Percentiles rank a stretch among this genome's conserved stretches.
Evolutionary conservation across 1,140 invertebrate species (phyloP).

Genomic region (Oreohelix idahoensis): DNA sequence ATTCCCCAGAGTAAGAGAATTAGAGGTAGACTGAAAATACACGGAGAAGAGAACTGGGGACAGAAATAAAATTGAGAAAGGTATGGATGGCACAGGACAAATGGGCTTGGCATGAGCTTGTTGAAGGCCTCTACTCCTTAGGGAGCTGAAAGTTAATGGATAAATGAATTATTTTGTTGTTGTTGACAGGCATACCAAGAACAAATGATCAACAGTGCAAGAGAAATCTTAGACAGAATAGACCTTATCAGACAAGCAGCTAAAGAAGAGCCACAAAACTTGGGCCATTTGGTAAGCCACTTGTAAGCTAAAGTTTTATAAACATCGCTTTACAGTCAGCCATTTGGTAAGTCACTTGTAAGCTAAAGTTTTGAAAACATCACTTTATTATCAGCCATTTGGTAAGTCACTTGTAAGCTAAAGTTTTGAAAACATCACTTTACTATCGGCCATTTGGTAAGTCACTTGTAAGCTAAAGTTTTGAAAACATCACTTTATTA

Average conservation of each 20-base stretch:
- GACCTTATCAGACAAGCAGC: conserved; percentile 87
- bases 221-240: conserved; percentile 77
- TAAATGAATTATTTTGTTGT: not conserved
- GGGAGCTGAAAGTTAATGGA: too few species aligned
- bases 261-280: conserved; percentile 91
- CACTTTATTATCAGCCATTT: conserved; percentile 77
- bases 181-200: conserved; percentile 81
- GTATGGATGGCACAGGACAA: too few species aligned
- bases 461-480: conserved; percentile 38
- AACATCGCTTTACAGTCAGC: conserved; percentile 62
- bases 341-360: conserved; percentile 78
- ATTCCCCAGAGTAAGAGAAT: too few species aligned
- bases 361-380: not conserved
- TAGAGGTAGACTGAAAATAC: too few species aligned
- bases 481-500: too few species aligned
- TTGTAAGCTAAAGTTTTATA: not conserved
- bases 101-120: too few species aligned
- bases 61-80: too few species aligned
- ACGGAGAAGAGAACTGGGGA: too few species aligned
- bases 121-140: too few species aligned
- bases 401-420: conserved; percentile 68
- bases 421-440: too few species aligned
- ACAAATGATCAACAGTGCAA: conserved; percentile 79
- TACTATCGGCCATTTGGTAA: conserved; percentile 79
- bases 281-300: conserved; percentile 84